These are phyloP conservation scores for Hermatobates lingyangjiaoensis DNA, from an alignment of 1,140 invertebrate species.

Conservation along the genomic window DNA sequence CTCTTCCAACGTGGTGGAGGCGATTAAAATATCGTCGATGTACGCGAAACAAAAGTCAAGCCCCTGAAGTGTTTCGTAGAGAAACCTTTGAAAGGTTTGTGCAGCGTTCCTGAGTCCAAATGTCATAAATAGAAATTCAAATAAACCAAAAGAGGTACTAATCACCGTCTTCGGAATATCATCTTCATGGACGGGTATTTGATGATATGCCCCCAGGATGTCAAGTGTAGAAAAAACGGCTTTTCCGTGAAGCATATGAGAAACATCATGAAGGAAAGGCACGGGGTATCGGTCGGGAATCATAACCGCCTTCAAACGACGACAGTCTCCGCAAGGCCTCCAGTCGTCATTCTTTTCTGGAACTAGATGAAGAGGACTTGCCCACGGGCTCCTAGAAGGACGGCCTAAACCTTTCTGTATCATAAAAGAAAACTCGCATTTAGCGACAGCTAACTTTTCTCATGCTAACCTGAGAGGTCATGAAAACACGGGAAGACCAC, in stretches of 20 bases:
- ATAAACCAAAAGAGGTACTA: conserved; percentile 10
- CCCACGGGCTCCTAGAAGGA: conserved; percentile 23
- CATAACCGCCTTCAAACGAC: conserved; percentile 25
- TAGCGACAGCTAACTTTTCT: conserved; percentile 18
- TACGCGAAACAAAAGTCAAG: conserved; percentile 22
- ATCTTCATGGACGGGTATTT: conserved; percentile 20
- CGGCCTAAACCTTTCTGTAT: conserved; percentile 18
- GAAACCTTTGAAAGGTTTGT: conserved; percentile 29
- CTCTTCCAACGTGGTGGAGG: conserved; percentile 17
- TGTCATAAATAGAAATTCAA: conserved; percentile 8
- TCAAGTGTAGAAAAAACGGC: conserved; percentile 28
- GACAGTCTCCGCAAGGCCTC: conserved; percentile 29
- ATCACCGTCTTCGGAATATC: conserved; percentile 17
- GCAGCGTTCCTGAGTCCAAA: conserved; percentile 23
- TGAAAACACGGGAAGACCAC: conserved; percentile 22
- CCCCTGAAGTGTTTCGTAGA: conserved; percentile 24
- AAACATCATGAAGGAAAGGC: conserved; percentile 17
- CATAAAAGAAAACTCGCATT: conserved; percentile 20
- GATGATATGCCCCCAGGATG: conserved; percentile 27
- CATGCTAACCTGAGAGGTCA: conserved; percentile 22
- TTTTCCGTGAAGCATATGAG: conserved; percentile 21
- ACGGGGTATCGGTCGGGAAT: conserved; percentile 25
- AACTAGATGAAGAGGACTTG: conserved; percentile 25
- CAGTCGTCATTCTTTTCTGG: conserved; percentile 26
- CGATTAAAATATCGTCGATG: conserved; percentile 24